phyloP scores from a whole-genome alignment of 1,140 invertebrate genomes.

The Musca domestica region DNA sequence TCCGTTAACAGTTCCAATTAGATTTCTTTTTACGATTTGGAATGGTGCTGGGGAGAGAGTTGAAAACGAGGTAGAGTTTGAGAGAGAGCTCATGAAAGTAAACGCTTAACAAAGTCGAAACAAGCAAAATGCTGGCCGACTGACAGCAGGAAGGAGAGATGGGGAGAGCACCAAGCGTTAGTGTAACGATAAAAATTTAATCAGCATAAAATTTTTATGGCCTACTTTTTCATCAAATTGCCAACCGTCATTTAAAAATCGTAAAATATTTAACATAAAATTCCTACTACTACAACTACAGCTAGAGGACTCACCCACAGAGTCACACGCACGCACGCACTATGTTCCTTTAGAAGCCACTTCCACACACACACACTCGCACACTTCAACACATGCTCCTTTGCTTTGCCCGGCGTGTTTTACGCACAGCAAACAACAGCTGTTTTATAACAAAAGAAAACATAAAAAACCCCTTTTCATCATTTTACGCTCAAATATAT shows the following conservation, averaged over 20 bases:
- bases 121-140: too few species aligned
- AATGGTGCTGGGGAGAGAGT: neutral
- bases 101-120: too few species aligned
- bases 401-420: too few species aligned
- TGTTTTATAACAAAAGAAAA: too few species aligned
- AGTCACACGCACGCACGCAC: too few species aligned
- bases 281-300: neutral
- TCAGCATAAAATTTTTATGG: conserved; percentile 20
- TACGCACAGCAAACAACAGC: too few species aligned
- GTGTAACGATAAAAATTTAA: conserved; percentile 18
- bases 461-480: too few species aligned
- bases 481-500: too few species aligned
- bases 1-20: conserved; percentile 15
- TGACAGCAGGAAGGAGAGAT: neutral
- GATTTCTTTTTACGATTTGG: neutral
- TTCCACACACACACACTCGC: too few species aligned
- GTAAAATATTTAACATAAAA: conserved; percentile 23
- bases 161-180: neutral
- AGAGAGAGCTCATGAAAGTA: neutral
- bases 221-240: conserved; percentile 19
- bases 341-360: too few species aligned
- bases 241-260: conserved; percentile 20
- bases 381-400: too few species aligned
- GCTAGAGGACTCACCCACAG: too few species aligned
- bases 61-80: neutral